Evolutionary conservation across 2,888 invertebrate species (phyloP), one percentile per base, ranked within the genome.

Genomic region (Cheilosia vernalis): DNA sequence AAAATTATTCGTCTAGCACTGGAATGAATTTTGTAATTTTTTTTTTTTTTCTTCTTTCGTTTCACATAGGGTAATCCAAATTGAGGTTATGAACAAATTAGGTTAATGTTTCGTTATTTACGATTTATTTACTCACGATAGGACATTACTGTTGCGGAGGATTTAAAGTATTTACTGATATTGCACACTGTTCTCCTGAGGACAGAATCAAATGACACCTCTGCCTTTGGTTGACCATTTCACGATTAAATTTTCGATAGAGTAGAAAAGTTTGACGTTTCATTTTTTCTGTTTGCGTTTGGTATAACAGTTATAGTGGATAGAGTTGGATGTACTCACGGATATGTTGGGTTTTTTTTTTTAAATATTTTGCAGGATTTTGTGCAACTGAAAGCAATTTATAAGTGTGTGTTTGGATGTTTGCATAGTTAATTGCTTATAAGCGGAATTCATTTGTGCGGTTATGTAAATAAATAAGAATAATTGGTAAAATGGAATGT

Each of bases 1-100:
- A 67, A 55, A 69, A 33, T 61, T 69, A 63, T 66, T 61, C 13
- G 49, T 17, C 19, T 21, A 24, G 53, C 69, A 55, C 55, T 77
- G 63, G 69, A 74, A 63, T 4, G 42, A 51, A 30, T 55, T 63
- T 21, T 2, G 56, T 42, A 44, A 61, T 40, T 37, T 53, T 63
- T 64, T 56, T 24, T 47, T 10, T 17, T 40, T 37, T 53, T 63
- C 58, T 56, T 24, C 40, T 10, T 17, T 27, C 51, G 30, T 67
- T 79, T 64, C 21, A 7, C 47, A 51, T 74, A 70, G 17, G 67
- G 72, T 76, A 74, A 61, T 81, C 42, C 37, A 61, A 37, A 80
- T 85, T 85, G 85, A 85, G 85, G 85, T 85, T 85, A 85, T 70
- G 85, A 27, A 64, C 76, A 85, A 81, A 72, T 72, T 63, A 85